Conservation (phyloP, 2,888 invertebrate genomes). For the Dorcus parallelipipedus region DNA sequence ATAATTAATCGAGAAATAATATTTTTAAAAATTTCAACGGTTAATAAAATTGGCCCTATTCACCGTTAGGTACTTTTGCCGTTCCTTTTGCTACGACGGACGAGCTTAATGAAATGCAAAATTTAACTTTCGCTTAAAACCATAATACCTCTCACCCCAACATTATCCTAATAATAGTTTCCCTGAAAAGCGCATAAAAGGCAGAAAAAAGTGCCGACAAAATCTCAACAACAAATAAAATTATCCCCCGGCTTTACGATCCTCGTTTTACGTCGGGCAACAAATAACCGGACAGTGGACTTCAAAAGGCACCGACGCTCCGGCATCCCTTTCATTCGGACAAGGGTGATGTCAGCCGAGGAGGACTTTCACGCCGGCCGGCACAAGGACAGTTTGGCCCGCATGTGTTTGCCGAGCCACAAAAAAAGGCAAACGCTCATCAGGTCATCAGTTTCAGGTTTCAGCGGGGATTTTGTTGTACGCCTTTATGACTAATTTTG, state of each 20-base stretch:
- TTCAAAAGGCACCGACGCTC: conserved; percentile 12
- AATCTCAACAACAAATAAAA: conserved; percentile 16
- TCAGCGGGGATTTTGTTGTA: conserved; percentile 2
- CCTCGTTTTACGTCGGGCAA: conserved; percentile 13
- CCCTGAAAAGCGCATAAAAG: neutral
- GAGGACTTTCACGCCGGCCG: conserved; percentile 15
- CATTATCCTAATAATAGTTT: neutral
- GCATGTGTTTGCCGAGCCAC: conserved; percentile 15
- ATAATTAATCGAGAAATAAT: too few species aligned
- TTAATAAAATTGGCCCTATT: too few species aligned
- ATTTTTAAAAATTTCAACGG: too few species aligned
- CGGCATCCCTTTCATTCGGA: conserved; percentile 14
- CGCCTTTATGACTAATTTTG: conserved; percentile 9
- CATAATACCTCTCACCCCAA: too few species aligned
- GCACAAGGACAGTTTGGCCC: conserved; percentile 16
- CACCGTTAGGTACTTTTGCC: too few species aligned
- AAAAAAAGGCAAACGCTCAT: conserved; percentile 2
- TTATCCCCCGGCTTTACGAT: conserved; percentile 15
- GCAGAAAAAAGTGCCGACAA: neutral
- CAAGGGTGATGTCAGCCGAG: conserved; percentile 11
- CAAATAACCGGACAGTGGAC: conserved; percentile 17
- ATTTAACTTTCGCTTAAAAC: too few species aligned
- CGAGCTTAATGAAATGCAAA: too few species aligned
- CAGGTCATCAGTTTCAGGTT: conserved; percentile 9
- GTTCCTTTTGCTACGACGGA: too few species aligned